These are phyloP conservation scores for Tipula lateralis DNA, from an alignment of 2,888 invertebrate species.

Conservation along the genomic window DNA sequence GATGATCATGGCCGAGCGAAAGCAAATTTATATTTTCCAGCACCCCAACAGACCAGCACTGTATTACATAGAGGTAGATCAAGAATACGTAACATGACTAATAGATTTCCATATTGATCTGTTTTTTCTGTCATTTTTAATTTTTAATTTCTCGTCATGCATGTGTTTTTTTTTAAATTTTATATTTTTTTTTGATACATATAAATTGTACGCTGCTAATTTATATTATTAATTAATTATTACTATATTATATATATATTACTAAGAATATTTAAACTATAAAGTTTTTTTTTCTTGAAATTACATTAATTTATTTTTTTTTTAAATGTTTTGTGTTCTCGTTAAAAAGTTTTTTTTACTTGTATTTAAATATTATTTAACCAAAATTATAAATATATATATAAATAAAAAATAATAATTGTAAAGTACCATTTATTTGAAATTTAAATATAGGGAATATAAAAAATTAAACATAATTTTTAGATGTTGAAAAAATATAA, in stretches of 20 bases:
- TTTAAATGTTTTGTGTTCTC: slow-evolving; percentile 27
- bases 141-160: slow-evolving; percentile 25
- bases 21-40: slow-evolving; percentile 46
- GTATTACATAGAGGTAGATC: slow-evolving; percentile 51
- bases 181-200: slow-evolving; percentile 2
- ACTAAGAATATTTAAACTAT: background rate
- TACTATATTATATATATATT: background rate
- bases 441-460: background rate
- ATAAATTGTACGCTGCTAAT: slow-evolving; percentile 30
- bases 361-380: background rate
- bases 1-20: slow-evolving; percentile 50
- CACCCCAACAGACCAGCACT: slow-evolving; percentile 34
- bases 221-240: slow-evolving; percentile 25
- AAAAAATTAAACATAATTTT: background rate
- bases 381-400: background rate
- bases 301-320: background rate
- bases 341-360: background rate
- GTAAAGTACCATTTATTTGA: background rate
- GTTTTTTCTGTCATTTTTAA: slow-evolving; percentile 28
- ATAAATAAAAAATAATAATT: background rate
- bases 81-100: slow-evolving; percentile 43
- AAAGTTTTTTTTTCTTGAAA: background rate
- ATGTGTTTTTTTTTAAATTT: background rate
- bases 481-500: slow-evolving; percentile 19
- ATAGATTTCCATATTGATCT: slow-evolving; percentile 42